Conservation (phyloP, 2,888 invertebrate species). For the Mamestra brassicae region DNA sequence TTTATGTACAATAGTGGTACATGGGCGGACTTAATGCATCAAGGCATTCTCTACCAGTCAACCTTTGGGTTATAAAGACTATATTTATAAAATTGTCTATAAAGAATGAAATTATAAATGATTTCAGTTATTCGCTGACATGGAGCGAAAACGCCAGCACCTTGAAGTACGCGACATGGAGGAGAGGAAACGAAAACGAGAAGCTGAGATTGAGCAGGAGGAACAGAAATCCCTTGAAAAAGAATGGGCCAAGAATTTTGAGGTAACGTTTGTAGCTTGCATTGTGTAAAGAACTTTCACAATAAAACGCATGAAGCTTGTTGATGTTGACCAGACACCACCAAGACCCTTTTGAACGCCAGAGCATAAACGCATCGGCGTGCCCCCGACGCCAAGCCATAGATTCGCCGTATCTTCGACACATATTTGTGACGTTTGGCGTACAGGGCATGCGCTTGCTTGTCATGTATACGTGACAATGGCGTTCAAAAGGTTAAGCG, state of each 20-base stretch:
- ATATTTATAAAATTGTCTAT: neutral
- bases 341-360: too few relatives aligned
- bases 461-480: too few relatives aligned
- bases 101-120: neutral
- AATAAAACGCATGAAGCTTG: neutral
- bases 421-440: too few relatives aligned
- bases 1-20: too few relatives aligned
- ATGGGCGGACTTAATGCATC: too few relatives aligned
- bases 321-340: neutral
- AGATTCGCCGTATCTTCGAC: too few relatives aligned
- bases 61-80: too few relatives aligned
- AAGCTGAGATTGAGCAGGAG: slow-evolving; percentile 98
- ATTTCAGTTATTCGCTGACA: slow-evolving; percentile 95
- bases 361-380: too few relatives aligned
- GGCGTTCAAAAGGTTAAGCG: too few relatives aligned
- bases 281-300: neutral
- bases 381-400: too few relatives aligned
- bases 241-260: slow-evolving; percentile 99
- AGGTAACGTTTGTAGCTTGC: slow-evolving; percentile 89
- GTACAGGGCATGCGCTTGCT: too few relatives aligned
- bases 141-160: slow-evolving; percentile 97
- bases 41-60: too few relatives aligned
- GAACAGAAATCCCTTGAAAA: slow-evolving; percentile 97
- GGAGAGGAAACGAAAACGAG: slow-evolving; percentile 97
- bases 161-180: slow-evolving; percentile 97